Conservation (phyloP, 2,113 vertebrate genomes). For the Melanostigma gelatinosum region DNA sequence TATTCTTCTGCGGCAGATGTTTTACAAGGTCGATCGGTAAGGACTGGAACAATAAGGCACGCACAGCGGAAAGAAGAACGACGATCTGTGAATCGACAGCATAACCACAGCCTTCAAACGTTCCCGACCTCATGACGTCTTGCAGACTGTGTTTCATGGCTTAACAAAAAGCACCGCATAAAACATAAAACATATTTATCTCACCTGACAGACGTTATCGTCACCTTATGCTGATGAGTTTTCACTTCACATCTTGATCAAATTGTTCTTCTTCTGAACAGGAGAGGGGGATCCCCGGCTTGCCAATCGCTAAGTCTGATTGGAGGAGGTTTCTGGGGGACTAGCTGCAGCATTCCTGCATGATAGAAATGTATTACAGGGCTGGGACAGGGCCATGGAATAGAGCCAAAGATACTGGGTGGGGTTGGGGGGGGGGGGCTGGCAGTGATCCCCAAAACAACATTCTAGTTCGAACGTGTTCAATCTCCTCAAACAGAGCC, state of each 20-base stretch:
- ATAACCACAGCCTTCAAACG: background rate
- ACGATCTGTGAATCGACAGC: constrained; percentile 26
- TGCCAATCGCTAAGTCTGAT: background rate
- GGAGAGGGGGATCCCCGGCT: background rate
- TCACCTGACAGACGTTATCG: background rate
- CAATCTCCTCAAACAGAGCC: background rate
- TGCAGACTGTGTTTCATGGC: background rate
- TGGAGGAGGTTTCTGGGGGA: background rate
- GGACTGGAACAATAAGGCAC: background rate
- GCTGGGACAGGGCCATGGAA: constrained; percentile 21
- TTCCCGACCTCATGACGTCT: background rate
- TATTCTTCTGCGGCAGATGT: constrained; percentile 8
- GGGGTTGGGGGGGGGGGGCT: background rate
- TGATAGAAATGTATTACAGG: constrained; percentile 24
- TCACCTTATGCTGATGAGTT: background rate
- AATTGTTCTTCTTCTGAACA: background rate
- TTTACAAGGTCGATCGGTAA: background rate
- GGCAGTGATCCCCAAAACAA: constrained; percentile 17
- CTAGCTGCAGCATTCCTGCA: constrained; percentile 34
- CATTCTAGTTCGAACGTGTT: constrained; percentile 9
- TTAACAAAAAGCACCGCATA: background rate
- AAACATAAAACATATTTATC: background rate
- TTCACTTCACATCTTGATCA: background rate
- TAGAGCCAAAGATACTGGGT: constrained; percentile 19
- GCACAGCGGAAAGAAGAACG: constrained; percentile 19